Base-by-base conservation (phyloP, 2,888 invertebrate species). In the Sphinx pinastri region DNA sequence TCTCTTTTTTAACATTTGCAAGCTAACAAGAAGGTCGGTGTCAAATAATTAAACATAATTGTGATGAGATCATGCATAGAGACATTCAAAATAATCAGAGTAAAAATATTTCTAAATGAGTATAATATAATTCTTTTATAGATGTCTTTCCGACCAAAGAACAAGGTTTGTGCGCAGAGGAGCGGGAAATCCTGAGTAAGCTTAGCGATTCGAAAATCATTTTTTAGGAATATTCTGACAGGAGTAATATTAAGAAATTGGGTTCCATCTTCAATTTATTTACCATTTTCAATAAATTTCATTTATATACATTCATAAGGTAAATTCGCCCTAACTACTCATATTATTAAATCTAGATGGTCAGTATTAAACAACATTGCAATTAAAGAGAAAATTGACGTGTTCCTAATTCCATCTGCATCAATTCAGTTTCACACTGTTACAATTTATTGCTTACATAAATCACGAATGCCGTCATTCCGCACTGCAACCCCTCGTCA, bases 1-100 rank as follows among this genome's bases (percentile, higher is more conserved):
- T 86, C 85, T 83, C 83, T 84, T 84, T 82, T 82, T 75, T 76
- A 76, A 54, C 54, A 75, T 79, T 78, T 73, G 76, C 79, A 75
- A 75, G 77, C 76, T 70, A 71, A 71, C 72, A 81, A 78, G 77
- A 75, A 72, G 80, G 79, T 76, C 82, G 77, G 75, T 71, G 70
- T 72, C 73, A 75, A 78, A 82, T 79, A 84, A 85, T 85, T 81
- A 77, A 63, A 73, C 68, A 47, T 13, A 49, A 47, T 74, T 79
- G 68, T 71, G 59, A 70, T 81, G 76, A 78, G 71, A 73, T 77
- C 76, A 76, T 47, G 38, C 38, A 47, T 16, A 10, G 47, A 16
- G 45, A 8, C 4, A 54, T 16, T 5, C 5, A 16, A 54, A 54
- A 38, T 38, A 38, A 54, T n/a, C 16, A 54, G n/a, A n/a, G 16